Base-by-base conservation (phyloP, 2,888 invertebrate species). In the Melitaea athalia region DNA sequence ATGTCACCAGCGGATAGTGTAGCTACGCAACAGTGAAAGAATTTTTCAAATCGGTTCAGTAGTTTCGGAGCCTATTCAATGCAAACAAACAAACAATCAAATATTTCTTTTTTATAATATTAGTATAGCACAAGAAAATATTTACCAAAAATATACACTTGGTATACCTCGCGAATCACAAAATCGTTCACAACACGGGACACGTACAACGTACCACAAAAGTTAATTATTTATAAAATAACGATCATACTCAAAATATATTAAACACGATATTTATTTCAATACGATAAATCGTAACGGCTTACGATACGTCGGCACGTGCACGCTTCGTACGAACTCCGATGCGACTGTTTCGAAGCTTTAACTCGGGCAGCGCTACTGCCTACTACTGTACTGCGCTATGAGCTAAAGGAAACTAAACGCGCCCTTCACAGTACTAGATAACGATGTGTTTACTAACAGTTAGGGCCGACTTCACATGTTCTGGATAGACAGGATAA, bases 241-340 rank as follows among this genome's bases (percentile, higher is more conserved):
- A 14, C 24, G 5, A n/a, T 33, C 14, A 11, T 55, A 11, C n/a
- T 53, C 14, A 17, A 24, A 24, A 17, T 7, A 31, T 5, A 24
- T 24, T 53, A 12, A 12, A 11, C 12, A 7, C 24, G 24, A 24
- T 24, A 24, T 24, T 24, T 24, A 24, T 53, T 50, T 50, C 17
- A 5, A 38, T 31, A 38, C 6, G 6, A 55, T 55, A 53, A n/a
- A 10, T 33, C 33, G 55, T n/a, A n/a, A 12, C 59, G 67, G 59
- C 50, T 52, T 33, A 14, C 33, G 59, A 12, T 42, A 61, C 53
- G 61, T 53, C 15, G 60, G 60, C 61, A 64, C 59, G 17, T 63
- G 74, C 64, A 67, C 67, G 65, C 63, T 73, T 72, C 75, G 69
- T 60, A 65, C 77, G 80, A 72, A 79, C 50, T 79, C 78, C 78